Percentiles rank a stretch among this genome's conserved stretches.
phyloP scores from a whole-genome alignment of 2,113 vertebrate species.

The Solenodon paradoxus region DNA sequence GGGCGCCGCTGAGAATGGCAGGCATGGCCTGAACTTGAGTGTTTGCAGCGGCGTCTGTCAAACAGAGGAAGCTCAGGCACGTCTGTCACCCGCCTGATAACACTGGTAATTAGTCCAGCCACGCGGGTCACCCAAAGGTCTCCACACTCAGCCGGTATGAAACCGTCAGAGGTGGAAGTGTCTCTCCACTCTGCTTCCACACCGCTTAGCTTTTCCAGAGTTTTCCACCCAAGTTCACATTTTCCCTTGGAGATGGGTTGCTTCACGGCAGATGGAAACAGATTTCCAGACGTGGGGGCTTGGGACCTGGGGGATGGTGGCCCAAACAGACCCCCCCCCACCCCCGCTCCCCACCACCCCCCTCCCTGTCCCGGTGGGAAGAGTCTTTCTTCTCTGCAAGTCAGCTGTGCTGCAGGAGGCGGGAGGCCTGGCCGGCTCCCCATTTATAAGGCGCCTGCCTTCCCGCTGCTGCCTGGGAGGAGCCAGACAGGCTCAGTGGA shows the following conservation, averaged over 20 bases:
- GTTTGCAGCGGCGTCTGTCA: slow-evolving; percentile 6
- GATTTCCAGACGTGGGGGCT: not conserved
- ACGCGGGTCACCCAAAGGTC: not conserved
- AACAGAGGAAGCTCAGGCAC: slow-evolving; percentile 60
- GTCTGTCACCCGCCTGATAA: not conserved
- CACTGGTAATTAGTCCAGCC: not conserved
- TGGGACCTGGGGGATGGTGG: not conserved
- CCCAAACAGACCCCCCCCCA: not conserved
- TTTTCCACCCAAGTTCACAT: not conserved
- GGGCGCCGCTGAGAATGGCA: not conserved
- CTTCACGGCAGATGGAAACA: not conserved
- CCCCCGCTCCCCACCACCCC: no score
- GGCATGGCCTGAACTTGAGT: not conserved
- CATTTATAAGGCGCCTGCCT: not conserved
- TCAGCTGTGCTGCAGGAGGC: not conserved
- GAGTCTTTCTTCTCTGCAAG: slow-evolving; percentile 28
- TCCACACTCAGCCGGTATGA: not conserved
- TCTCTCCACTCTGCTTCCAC: not conserved
- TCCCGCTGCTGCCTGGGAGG: not conserved
- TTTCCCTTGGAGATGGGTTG: slow-evolving; percentile 33
- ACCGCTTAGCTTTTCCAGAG: not conserved
- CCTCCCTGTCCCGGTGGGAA: not conserved
- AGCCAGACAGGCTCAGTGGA: not conserved
- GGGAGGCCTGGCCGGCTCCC: not conserved
- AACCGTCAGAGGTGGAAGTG: fast-evolving